phyloP scores from a whole-genome alignment of 30 jellyfish, hydroid and myxozoan species.

The Pelagia noctiluca region DNA sequence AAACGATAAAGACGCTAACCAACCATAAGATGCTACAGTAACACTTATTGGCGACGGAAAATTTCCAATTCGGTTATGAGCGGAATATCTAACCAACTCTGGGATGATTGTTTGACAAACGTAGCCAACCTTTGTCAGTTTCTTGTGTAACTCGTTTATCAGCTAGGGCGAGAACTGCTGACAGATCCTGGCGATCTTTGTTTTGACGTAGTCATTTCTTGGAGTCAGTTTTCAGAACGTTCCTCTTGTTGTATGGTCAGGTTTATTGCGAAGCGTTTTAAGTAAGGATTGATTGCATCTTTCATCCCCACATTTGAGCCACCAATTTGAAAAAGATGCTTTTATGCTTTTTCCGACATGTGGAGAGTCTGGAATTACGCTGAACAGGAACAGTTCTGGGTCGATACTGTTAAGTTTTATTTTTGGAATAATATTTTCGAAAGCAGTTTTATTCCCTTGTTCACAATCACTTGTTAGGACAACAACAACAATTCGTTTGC shows the following conservation, averaged over 20 bases:
- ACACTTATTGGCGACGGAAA: conserved; percentile 55
- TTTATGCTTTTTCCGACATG: conserved; percentile 3
- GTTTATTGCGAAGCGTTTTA: conserved; percentile 7
- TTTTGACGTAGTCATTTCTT: conserved; percentile 5
- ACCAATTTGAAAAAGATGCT: neutral
- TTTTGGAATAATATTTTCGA: neutral
- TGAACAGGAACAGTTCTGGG: conserved; percentile 1
- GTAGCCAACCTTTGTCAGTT: conserved; percentile 27
- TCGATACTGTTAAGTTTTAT: neutral
- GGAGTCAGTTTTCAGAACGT: neutral
- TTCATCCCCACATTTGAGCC: conserved; percentile 25
- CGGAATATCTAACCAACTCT: conserved; percentile 29
- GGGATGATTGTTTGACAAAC: conserved; percentile 47
- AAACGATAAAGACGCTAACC: conserved; percentile 10
- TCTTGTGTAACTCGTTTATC: conserved; percentile 24
- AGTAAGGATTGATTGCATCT: conserved; percentile 19
- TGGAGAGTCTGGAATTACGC: conserved; percentile 4
- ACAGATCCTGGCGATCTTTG: conserved; percentile 29
- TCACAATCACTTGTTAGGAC: neutral
- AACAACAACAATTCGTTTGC: neutral
- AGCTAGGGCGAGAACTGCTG: conserved; percentile 34
- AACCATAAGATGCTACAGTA: conserved; percentile 11
- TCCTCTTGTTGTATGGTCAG: conserved; percentile 9
- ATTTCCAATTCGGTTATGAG: conserved; percentile 36
- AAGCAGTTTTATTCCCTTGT: neutral